phyloP scores from a whole-genome alignment of 92 coral and sea anemone species.

The Epizoanthus scotinus region DNA sequence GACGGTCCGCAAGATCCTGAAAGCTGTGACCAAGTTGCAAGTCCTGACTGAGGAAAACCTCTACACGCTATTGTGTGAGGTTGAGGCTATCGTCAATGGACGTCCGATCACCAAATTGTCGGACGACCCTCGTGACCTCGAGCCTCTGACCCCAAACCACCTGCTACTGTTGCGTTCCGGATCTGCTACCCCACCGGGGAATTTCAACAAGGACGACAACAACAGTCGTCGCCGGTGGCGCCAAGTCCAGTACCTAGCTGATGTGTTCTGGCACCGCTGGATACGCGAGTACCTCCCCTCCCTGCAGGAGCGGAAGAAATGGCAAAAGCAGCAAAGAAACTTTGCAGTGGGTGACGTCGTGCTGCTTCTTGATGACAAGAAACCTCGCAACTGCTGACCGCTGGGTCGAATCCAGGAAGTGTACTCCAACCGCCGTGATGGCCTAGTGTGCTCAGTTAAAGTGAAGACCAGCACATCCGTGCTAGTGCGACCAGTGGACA shows the following conservation, averaged over 20 bases:
- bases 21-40: constrained; percentile 52
- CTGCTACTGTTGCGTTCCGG: constrained; percentile 41
- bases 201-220: constrained; percentile 33
- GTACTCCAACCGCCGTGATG: constrained; percentile 44
- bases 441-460: constrained; percentile 42
- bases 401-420: constrained; percentile 46
- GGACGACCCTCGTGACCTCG: constrained; percentile 43
- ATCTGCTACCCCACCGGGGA: constrained; percentile 37
- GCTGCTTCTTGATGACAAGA: constrained; percentile 42
- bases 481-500: constrained; percentile 50
- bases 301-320: constrained; percentile 46
- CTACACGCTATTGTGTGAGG: constrained; percentile 59
- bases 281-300: constrained; percentile 49
- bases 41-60: constrained; percentile 62
- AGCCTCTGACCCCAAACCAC: constrained; percentile 48
- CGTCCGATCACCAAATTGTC: constrained; percentile 46
- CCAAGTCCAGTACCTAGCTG: constrained; percentile 42
- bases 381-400: constrained; percentile 40
- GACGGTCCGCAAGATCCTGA: constrained; percentile 59
- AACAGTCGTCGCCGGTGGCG: constrained; percentile 40
- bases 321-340: constrained; percentile 36
- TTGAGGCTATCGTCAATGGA: constrained; percentile 57
- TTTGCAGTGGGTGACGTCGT: constrained; percentile 39
- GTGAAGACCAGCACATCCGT: constrained; percentile 45
- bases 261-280: constrained; percentile 44